Conservation (phyloP, 2,888 invertebrate species). For the Lasioglossum morio region DNA sequence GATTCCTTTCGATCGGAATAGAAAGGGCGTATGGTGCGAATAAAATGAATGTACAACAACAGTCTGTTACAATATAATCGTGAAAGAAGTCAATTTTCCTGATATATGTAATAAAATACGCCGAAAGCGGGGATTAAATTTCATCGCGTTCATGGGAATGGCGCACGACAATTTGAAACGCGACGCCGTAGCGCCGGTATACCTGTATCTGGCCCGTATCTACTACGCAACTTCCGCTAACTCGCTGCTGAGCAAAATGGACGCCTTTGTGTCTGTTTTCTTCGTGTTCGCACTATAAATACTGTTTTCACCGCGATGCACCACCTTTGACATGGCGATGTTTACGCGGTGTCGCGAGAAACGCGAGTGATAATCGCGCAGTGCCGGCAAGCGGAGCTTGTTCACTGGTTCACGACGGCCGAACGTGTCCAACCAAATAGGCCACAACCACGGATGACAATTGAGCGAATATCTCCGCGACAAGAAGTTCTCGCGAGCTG, state of each 20-base stretch:
- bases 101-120: background rate
- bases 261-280: slow-evolving; percentile 85
- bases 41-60: background rate
- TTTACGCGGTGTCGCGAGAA: slow-evolving; percentile 72
- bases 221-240: slow-evolving; percentile 84
- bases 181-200: slow-evolving; percentile 74
- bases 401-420: slow-evolving; percentile 64
- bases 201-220: slow-evolving; percentile 76
- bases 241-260: slow-evolving; percentile 84
- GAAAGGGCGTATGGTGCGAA: background rate
- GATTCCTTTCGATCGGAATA: background rate
- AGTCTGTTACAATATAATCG: too few relatives aligned
- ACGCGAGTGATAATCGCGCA: slow-evolving; percentile 72
- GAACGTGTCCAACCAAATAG: slow-evolving; percentile 82
- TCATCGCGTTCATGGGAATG: slow-evolving; percentile 61
- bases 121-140: background rate
- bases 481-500: slow-evolving; percentile 58
- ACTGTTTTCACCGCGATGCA: slow-evolving; percentile 77
- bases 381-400: slow-evolving; percentile 59
- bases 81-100: background rate
- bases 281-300: slow-evolving; percentile 83
- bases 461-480: slow-evolving; percentile 76
- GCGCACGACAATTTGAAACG: slow-evolving; percentile 63
- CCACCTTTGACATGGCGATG: slow-evolving; percentile 76
- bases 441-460: slow-evolving; percentile 84